A percentile compares a stretch with the other conserved stretches of the same genome.
Conservation (phyloP, 2,888 invertebrate genomes). For the Cheilosia grossa region DNA sequence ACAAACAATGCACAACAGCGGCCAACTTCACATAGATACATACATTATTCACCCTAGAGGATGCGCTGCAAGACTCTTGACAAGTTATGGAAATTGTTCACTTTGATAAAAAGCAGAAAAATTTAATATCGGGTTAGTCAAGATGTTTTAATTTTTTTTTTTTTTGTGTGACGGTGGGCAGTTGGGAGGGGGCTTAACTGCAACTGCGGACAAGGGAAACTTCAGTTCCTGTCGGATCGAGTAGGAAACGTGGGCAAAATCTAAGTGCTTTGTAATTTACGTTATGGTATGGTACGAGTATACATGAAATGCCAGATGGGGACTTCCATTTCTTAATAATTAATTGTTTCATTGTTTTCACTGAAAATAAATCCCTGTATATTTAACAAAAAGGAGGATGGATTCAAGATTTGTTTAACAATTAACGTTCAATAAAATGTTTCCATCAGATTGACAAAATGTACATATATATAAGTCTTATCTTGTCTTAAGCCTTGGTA, state of each 20-base stretch:
- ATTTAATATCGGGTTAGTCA: constrained; percentile 52
- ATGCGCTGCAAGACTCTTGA: constrained; percentile 20
- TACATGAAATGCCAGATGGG: too few relatives aligned
- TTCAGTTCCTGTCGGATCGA: neutral
- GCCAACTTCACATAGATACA: neutral
- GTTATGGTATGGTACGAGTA: too few relatives aligned
- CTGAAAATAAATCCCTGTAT: too few relatives aligned
- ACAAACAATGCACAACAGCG: constrained; percentile 27
- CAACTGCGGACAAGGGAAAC: neutral
- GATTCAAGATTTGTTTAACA: too few relatives aligned
- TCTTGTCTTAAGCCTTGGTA: too few relatives aligned
- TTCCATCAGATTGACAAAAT: too few relatives aligned
- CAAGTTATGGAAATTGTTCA: constrained; percentile 45
- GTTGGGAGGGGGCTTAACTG: constrained; percentile 4
- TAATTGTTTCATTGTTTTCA: too few relatives aligned
- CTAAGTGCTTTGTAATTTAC: constrained; percentile 8
- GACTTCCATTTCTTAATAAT: too few relatives aligned
- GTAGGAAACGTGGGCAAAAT: neutral
- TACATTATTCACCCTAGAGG: neutral
- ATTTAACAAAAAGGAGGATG: too few relatives aligned
- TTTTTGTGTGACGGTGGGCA: constrained; percentile 14
- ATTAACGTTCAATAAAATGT: too few relatives aligned
- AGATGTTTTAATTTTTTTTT: too few relatives aligned
- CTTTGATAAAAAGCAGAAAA: constrained; percentile 42
- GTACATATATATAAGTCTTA: too few relatives aligned